A percentile compares a stretch with the other conserved stretches of the same genome.
Conservation (phyloP, 1,140 invertebrate species). For the Eciton burchellii region DNA sequence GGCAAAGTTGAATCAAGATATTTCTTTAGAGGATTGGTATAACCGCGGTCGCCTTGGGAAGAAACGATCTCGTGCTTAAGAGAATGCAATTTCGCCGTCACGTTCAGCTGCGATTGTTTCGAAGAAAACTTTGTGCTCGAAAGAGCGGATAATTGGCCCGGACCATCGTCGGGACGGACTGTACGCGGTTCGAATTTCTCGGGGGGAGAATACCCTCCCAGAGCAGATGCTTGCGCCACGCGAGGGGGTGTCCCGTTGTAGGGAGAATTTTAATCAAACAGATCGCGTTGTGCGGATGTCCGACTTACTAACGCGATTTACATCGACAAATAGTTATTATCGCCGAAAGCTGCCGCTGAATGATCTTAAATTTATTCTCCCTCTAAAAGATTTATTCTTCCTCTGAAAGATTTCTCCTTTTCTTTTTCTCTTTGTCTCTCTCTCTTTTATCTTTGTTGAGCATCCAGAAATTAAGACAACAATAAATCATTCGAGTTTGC, state of each 20-base stretch:
- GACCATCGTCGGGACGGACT: constrained; percentile 31
- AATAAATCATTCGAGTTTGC: not conserved
- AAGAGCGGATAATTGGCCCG: constrained; percentile 56
- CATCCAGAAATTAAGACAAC: not conserved
- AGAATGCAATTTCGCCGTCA: constrained; percentile 58
- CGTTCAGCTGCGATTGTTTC: constrained; percentile 53
- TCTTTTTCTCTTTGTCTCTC: too few species aligned
- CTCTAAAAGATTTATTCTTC: constrained; percentile 3
- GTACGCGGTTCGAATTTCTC: constrained; percentile 48
- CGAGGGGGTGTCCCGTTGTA: constrained; percentile 8
- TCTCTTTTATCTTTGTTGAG: not conserved
- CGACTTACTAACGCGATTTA: constrained; percentile 4
- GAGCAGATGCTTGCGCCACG: constrained; percentile 34
- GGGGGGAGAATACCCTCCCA: constrained; percentile 11
- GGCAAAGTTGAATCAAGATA: constrained; percentile 2
- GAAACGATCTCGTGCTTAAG: constrained; percentile 43
- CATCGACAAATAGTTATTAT: not conserved
- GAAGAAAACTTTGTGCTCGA: constrained; percentile 58
- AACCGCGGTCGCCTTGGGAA: not conserved
- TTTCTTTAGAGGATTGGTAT: constrained; percentile 14
- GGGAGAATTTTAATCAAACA: constrained; percentile 53
- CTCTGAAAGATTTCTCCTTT: not conserved
- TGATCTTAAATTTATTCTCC: constrained; percentile 1
- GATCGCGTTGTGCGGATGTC: not conserved
- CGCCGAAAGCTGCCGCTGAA: not conserved